Base-by-base conservation (phyloP, 2,888 invertebrate genomes). In the Nomada ruficornis region DNA sequence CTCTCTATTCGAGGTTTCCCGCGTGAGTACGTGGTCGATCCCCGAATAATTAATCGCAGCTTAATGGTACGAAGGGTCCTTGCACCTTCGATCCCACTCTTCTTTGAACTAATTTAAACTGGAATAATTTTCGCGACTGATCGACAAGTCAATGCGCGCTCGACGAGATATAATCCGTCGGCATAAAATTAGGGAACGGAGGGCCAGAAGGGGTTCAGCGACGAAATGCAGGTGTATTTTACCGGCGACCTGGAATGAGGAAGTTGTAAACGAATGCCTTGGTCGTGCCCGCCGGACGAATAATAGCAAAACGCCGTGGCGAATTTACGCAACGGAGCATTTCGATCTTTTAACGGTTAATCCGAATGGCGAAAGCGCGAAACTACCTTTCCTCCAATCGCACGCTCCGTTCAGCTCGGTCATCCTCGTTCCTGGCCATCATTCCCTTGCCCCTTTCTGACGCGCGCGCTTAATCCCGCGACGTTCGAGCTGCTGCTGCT, bases 321-420 rank as follows among this genome's bases (percentile, higher is more conserved):
- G 42, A 71, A 70, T 74, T 80, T 70, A 54, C 47, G 69, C 74
- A 57, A 73, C 65, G 74, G n/a, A 44, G 65, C 36, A 23, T 62
- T 76, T 78, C 76, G 79, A 84, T 77, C 79, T 79, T 75, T 85
- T 84, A 79, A 79, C 78, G 71, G 79, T 82, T 75, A 84, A 84
- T 80, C 68, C 76, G 62, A 78, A 69, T 67, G 76, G 50, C 55
- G 52, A 68, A 72, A 59, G 67, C 59, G 54, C 71, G 55, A 47
- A 77, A 84, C 59, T 47, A 26, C 52, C 63, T 60, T 50, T 72
- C 68, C 42, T 1, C 84, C 78, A 81, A 77, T 76, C 64, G 69
- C n/a, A 26, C 29, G 62, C 18, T 52, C 52, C 52, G 64, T 67
- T 70, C 67, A 54, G 11, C 52, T 69, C 42, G 59, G 80, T 47